Percentiles rank a stretch among this genome's conserved stretches.
Conservation (phyloP, 2,888 invertebrate species). For the Trichacis sp. region DNA sequence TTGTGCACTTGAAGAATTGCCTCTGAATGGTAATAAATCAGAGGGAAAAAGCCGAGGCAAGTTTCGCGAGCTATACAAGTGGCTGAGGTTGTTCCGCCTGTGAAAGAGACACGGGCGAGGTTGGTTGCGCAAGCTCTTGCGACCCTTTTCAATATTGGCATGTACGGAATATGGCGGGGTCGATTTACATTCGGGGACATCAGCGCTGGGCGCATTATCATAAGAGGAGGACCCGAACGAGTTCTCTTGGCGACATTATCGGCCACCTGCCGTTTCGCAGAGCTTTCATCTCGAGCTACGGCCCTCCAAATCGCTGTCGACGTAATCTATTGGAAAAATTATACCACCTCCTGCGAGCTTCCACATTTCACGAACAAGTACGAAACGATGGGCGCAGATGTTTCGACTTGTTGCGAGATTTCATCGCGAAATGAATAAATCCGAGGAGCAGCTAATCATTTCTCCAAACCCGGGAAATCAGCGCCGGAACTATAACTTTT, state of each 20-base stretch:
- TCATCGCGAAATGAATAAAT: too few species aligned
- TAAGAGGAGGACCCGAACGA: constrained; percentile 48
- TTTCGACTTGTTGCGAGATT: background rate
- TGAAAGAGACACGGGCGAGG: constrained; percentile 24
- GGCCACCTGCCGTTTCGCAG: constrained; percentile 54
- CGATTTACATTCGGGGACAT: constrained; percentile 57
- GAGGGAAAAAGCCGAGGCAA: constrained; percentile 1
- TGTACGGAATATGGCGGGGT: constrained; percentile 29
- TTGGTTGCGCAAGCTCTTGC: constrained; percentile 11
- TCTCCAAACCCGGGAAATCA: too few species aligned
- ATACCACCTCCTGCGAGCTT: constrained; percentile 8
- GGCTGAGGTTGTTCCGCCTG: constrained; percentile 16
- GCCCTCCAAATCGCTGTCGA: constrained; percentile 28
- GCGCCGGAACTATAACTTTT: too few species aligned
- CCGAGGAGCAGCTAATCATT: too few species aligned
- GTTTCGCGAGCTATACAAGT: constrained; percentile 13
- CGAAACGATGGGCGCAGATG: background rate
- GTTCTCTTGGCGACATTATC: constrained; percentile 52
- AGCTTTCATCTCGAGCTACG: constrained; percentile 28
- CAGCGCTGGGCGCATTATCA: constrained; percentile 52
- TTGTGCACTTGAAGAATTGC: background rate
- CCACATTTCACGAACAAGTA: background rate
- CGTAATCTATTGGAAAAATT: constrained; percentile 31
- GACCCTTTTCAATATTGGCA: constrained; percentile 39
- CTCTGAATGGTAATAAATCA: background rate